Conservation (phyloP, 1,140 invertebrate species). For the Apocrypta bakeri region DNA sequence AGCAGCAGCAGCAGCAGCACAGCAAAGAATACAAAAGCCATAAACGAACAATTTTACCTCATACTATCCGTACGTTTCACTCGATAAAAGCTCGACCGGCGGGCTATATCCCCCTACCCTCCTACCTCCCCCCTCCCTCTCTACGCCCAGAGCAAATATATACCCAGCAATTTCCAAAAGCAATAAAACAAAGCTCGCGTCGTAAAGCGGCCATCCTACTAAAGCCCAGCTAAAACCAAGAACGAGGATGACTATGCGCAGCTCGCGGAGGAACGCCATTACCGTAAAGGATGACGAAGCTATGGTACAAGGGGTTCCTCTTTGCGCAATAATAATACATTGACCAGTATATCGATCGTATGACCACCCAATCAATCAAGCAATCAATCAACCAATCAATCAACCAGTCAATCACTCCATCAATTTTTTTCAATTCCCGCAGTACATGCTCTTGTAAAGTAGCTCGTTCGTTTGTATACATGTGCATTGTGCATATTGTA, state of each 20-base stretch:
- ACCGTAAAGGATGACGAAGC: neutral
- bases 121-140: too few species aligned
- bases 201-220: slow-evolving; percentile 28
- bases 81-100: slow-evolving; percentile 19
- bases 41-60: slow-evolving; percentile 9
- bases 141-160: slow-evolving; percentile 12
- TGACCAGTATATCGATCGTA: neutral
- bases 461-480: too few species aligned
- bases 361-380: neutral
- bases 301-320: neutral
- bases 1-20: too few species aligned
- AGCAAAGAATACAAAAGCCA: slow-evolving; percentile 14
- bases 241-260: slow-evolving; percentile 15
- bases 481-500: too few species aligned
- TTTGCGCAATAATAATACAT: neutral
- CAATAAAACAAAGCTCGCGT: slow-evolving; percentile 30
- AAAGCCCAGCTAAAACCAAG: slow-evolving; percentile 41
- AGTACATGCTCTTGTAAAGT: neutral
- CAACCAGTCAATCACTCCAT: neutral
- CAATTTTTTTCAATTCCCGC: slow-evolving; percentile 2
- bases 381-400: slow-evolving; percentile 14
- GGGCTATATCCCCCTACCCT: neutral
- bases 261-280: neutral
- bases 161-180: slow-evolving; percentile 28
- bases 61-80: neutral